A percentile compares a stretch with the other conserved stretches of the same genome.
phyloP scores from a whole-genome alignment of 2,797 vertebrate genomes.

The Selene dorsalis region DNA sequence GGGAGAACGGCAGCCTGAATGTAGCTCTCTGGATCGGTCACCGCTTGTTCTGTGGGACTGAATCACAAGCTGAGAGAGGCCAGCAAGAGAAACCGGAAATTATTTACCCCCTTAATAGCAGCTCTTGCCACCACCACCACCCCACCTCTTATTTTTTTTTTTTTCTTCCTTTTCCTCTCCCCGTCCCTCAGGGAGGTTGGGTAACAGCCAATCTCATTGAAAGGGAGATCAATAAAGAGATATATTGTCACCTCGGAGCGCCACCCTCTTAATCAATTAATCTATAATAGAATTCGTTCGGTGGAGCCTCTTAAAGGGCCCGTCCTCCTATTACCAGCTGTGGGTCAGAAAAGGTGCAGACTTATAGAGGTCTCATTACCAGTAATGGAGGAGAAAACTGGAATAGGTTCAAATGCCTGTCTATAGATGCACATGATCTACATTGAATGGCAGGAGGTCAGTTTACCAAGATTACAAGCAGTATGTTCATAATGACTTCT shows the following conservation, averaged over 20 bases:
- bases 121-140: constrained; percentile 46
- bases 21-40: not conserved
- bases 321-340: constrained; percentile 53
- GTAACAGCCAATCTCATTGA: constrained; percentile 83
- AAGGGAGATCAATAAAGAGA: constrained; percentile 85
- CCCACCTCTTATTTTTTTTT: not conserved
- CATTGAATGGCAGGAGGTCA: constrained; percentile 44
- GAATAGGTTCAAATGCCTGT: constrained; percentile 27
- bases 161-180: constrained; percentile 27
- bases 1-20: constrained; percentile 8
- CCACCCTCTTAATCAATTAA: constrained; percentile 86
- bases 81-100: constrained; percentile 77
- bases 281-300: constrained; percentile 83
- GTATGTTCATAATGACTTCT: constrained; percentile 52
- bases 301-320: constrained; percentile 78
- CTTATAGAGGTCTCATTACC: constrained; percentile 52
- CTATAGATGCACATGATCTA: constrained; percentile 56
- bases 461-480: constrained; percentile 40
- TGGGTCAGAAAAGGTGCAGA: constrained; percentile 52
- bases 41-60: constrained; percentile 3
- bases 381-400: constrained; percentile 47
- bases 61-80: constrained; percentile 38
- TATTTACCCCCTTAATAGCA: constrained; percentile 67
- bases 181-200: constrained; percentile 68
- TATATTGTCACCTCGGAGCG: constrained; percentile 82